These are phyloP conservation scores for Fringilla coelebs DNA, from an alignment of 2,797 vertebrate genomes.

Conservation along the genomic window DNA sequence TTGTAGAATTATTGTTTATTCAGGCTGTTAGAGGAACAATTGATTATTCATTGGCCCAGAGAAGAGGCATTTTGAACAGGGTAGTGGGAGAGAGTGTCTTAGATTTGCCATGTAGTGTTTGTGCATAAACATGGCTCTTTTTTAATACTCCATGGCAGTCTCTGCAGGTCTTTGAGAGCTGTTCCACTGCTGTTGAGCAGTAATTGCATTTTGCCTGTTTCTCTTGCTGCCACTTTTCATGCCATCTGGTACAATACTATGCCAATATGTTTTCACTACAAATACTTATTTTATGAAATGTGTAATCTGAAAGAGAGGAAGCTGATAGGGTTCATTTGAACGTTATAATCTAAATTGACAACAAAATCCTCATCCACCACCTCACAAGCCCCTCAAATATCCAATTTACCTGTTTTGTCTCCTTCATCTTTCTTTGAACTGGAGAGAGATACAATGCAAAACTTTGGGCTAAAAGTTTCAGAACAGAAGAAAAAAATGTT, in stretches of 20 bases:
- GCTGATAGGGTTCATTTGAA: neutral
- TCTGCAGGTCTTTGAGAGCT: neutral
- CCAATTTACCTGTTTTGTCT: neutral
- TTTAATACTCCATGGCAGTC: neutral
- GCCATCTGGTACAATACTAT: neutral
- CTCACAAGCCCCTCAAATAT: neutral
- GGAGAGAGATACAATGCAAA: neutral
- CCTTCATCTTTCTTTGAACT: neutral
- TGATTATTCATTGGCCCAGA: neutral
- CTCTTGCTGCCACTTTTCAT: neutral
- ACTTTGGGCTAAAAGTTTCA: neutral
- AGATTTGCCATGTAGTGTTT: neutral
- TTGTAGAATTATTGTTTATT: neutral
- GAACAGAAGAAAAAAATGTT: neutral
- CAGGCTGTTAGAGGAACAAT: neutral
- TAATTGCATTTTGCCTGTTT: neutral
- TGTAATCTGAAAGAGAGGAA: neutral
- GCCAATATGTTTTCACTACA: neutral
- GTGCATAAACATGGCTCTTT: neutral
- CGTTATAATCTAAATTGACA: neutral
- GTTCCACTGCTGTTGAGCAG: neutral
- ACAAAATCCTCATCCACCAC: neutral
- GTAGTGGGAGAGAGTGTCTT: neutral
- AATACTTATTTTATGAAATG: neutral
- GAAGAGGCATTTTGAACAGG: neutral